Base-by-base conservation (phyloP, 2,888 invertebrate species). In the Diaprepes abbreviatus region DNA sequence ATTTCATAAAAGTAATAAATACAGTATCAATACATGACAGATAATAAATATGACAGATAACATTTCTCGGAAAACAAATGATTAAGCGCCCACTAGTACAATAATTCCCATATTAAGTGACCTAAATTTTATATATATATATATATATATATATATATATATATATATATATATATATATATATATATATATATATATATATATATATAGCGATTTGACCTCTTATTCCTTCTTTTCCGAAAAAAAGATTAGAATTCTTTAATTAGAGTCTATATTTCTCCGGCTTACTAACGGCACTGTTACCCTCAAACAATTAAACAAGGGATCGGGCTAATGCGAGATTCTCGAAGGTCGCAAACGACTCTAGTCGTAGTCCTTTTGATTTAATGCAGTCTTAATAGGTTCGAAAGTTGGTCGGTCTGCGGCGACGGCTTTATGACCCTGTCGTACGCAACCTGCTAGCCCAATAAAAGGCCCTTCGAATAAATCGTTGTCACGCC, bases 381-480 rank as follows among this genome's bases (percentile, higher is more conserved):
- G 70, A 73, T 73, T 66, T 73, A 73, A 72, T 65, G 62, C 67
- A 66, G 70, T 70, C 66, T 73, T 73, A 73, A 73, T 73, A 71
- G 71, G 66, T 73, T 73, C 62, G 65, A 67, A 72, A 72, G 71
- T 71, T 73, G 69, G 69, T 66, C 65, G 63, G 73, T 50, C 57
- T 64, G 66, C 59, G 66, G 63, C 45, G 66, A 52, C 60, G 67
- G 62, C 35, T 69, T 72, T 69, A 65, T 50, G 63, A 33, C 54
- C 19, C 38, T 62, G 66, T 52, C 64, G 59, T 64, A 64, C 45
- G 59, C 63, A 67, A 64, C 63, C 58, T 57, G 58, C 62, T 62
- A 52, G 52, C 55, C 67, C 55, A 64, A 71, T 68, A 68, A 68
- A 71, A 63, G 45, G 45, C 31, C 60, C 43, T 31, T 17, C 10